Evolutionary conservation across 2,113 vertebrate genomes (phyloP).

Genomic region (Dipodomys spectabilis): DNA sequence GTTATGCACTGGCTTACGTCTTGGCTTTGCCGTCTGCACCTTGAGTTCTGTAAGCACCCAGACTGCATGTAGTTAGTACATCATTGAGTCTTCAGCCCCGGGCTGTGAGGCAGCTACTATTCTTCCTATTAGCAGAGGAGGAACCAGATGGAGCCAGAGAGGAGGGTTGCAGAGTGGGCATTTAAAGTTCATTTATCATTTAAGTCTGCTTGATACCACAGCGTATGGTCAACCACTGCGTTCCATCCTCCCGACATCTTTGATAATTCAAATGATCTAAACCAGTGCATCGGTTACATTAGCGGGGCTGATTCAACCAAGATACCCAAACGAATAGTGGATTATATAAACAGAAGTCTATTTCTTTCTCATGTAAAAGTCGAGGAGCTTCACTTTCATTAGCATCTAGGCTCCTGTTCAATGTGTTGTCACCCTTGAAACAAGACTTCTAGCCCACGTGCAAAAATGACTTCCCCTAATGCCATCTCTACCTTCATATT

Average conservation of each 20-base stretch:
- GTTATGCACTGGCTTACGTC: not conserved
- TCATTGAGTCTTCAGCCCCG: not conserved
- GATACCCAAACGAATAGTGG: not conserved
- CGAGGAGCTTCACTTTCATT: not conserved
- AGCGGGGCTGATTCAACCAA: not conserved
- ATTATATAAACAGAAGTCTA: not conserved
- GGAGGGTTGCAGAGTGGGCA: not conserved
- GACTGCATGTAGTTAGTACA: not conserved
- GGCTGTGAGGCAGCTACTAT: not conserved
- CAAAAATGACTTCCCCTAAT: not conserved
- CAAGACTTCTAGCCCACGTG: not conserved
- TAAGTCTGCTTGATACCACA: not conserved
- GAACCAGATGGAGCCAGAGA: not conserved
- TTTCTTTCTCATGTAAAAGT: not conserved
- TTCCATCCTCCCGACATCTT: not conserved
- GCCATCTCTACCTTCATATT: not conserved
- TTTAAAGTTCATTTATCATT: not conserved
- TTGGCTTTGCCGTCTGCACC: not conserved
- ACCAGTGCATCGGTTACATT: not conserved
- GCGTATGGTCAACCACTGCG: not conserved
- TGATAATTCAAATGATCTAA: not conserved
- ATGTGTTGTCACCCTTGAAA: not conserved
- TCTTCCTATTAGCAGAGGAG: not conserved
- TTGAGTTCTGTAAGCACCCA: not conserved
- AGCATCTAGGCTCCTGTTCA: not conserved